These are phyloP conservation scores for Eumaeus atala DNA, from an alignment of 1,140 invertebrate species.

Conservation along the genomic window DNA sequence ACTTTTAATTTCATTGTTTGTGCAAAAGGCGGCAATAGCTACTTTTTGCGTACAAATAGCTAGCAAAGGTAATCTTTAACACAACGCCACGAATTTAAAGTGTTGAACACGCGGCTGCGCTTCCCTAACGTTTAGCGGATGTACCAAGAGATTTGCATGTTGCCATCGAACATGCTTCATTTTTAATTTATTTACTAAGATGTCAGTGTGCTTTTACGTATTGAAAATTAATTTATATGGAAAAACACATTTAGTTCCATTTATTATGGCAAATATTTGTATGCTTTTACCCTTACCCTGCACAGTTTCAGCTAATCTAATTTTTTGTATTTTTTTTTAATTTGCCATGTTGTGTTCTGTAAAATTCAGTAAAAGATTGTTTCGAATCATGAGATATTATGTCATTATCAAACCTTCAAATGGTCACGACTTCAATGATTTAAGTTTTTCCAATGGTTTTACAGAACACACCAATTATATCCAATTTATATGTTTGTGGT, in stretches of 20 bases:
- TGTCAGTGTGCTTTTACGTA: too few species aligned
- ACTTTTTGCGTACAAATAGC: not conserved
- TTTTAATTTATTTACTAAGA: not conserved
- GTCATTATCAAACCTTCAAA: not conserved
- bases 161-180: not conserved
- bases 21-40: not conserved
- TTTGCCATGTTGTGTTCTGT: constrained; percentile 2
- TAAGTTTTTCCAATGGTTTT: not conserved
- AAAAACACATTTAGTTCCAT: not conserved
- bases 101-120: too few species aligned
- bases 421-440: not conserved
- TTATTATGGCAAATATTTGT: constrained; percentile 5
- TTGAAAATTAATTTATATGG: not conserved
- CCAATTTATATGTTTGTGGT: not conserved
- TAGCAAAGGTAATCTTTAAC: too few species aligned
- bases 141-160: constrained; percentile 5
- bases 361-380: not conserved
- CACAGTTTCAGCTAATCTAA: constrained; percentile 3
- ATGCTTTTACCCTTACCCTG: constrained; percentile 4
- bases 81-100: too few species aligned
- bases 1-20: too few species aligned
- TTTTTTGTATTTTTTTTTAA: constrained; percentile 8
- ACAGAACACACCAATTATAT: not conserved
- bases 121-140: not conserved
- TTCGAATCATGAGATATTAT: too few species aligned